These are phyloP conservation scores for Thelaira solivaga DNA, from an alignment of 2,888 invertebrate species.

Conservation along the genomic window DNA sequence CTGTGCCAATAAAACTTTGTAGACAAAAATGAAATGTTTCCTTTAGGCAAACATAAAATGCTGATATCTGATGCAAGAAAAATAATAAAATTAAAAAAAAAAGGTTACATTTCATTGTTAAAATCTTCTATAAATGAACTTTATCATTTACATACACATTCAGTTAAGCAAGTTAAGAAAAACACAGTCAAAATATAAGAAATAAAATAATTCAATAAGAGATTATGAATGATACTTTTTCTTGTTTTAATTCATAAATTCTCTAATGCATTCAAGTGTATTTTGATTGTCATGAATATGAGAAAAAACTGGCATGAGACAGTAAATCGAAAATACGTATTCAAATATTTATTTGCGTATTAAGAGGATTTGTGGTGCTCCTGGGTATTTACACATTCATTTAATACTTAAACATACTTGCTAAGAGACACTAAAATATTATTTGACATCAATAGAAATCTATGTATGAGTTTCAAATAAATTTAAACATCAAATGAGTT, in stretches of 20 bases:
- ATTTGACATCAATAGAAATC: not conserved
- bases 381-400: not conserved
- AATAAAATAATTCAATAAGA: no score
- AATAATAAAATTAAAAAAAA: not conserved
- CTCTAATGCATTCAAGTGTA: not conserved
- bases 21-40: constrained; percentile 28
- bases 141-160: not conserved
- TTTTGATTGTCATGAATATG: not conserved
- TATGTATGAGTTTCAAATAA: not conserved
- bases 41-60: constrained; percentile 16
- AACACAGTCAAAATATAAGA: no score
- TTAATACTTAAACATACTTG: not conserved
- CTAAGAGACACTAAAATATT: not conserved
- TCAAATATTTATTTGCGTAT: no score
- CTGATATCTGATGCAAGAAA: not conserved
- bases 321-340: not conserved
- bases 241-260: no score
- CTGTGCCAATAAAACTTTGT: constrained; percentile 2
- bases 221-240: no score
- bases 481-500: not conserved
- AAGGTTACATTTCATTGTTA: not conserved
- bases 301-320: not conserved
- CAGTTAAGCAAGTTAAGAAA: not conserved
- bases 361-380: no score
- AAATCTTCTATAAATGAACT: constrained; percentile 5